Evolutionary conservation across 2,888 invertebrate genomes (phyloP), one percentile per base, ranked within the genome.

Genomic region (Baronia brevicornis): DNA sequence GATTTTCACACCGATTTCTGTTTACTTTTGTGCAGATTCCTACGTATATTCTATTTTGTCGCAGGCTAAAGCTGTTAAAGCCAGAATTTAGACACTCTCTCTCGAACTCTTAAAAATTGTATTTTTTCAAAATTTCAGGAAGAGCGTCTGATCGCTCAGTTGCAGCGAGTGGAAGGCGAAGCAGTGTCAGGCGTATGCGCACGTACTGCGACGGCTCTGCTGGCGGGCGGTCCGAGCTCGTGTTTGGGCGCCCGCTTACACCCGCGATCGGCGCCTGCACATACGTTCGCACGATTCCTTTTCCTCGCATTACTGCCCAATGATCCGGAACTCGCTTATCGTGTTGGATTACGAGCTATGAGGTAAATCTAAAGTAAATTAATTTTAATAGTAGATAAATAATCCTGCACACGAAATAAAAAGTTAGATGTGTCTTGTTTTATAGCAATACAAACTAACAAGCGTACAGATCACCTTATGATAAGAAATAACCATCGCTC

Each of bases 261-360:
- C 64, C 90, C 93, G 0, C 90, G 94, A 49, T 91, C 92, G 19
- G 90, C 92, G 46, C 94, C 94, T 8, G 93, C 94, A 87, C 94
- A 94, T 63, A 93, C 92, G 21, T 93, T 93, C 72, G 93, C 94
- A 5, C 70, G 91, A 44, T 94, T 90, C 71, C 85, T 94, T 43
- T 94, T 94, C 80, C 87, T 91, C 14, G 89, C 92, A 12, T 80
- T 94, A 43, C 80, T 93, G 51, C 89, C 90, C 25, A 87, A 88
- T 44, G 91, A 94, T 61, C 88, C 90, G 0, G 93, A 94, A 54
- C 82, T 94, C 43, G 93, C 94, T 1, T 94, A 93, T 61, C 86
- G 90, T 39, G 90, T 93, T 5, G 94, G 94, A 0, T 67, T 93
- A 22, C 68, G 93, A 25, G 93, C 93, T 14, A 92, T 94, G 91